Percentiles rank a stretch among this genome's conserved stretches.
Conservation (phyloP, 2,113 vertebrate species). For the Corvus moneduloides region DNA sequence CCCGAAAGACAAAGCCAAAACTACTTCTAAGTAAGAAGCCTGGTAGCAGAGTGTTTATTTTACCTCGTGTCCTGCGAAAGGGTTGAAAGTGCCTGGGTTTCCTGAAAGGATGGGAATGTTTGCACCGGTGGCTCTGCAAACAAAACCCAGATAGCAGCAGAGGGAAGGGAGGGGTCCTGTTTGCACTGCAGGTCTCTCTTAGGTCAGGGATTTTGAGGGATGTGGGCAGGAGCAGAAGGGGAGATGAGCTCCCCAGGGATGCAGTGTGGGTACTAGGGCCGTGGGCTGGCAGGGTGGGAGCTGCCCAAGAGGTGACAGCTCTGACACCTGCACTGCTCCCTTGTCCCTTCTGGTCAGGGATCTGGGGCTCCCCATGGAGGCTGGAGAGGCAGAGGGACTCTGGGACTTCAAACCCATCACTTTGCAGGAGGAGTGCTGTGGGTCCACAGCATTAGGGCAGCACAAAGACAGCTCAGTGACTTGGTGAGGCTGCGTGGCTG, state of each 20-base stretch:
- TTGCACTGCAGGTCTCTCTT: neutral
- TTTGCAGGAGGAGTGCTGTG: fast-evolving
- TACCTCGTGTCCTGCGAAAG: fast-evolving
- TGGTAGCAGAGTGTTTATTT: neutral
- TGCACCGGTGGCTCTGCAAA: fast-evolving
- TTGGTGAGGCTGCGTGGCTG: fast-evolving
- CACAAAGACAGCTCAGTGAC: neutral
- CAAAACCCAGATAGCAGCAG: neutral
- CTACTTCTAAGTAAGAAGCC: neutral
- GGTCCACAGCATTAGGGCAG: fast-evolving
- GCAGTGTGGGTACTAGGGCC: fast-evolving
- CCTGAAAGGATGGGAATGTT: constrained; percentile 17
- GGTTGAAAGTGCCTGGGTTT: neutral
- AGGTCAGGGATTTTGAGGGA: neutral
- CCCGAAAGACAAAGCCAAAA: neutral
- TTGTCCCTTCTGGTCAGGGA: neutral
- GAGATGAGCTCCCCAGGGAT: neutral
- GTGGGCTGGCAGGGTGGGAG: neutral
- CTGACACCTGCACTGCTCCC: neutral
- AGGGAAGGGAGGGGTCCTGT: neutral
- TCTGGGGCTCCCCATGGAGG: neutral
- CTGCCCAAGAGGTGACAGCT: neutral
- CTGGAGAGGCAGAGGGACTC: neutral
- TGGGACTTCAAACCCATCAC: fast-evolving
- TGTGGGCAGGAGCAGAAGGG: neutral